Evolutionary conservation across 2,113 vertebrate genomes (phyloP).

Genomic region (Dromiciops gliroides): DNA sequence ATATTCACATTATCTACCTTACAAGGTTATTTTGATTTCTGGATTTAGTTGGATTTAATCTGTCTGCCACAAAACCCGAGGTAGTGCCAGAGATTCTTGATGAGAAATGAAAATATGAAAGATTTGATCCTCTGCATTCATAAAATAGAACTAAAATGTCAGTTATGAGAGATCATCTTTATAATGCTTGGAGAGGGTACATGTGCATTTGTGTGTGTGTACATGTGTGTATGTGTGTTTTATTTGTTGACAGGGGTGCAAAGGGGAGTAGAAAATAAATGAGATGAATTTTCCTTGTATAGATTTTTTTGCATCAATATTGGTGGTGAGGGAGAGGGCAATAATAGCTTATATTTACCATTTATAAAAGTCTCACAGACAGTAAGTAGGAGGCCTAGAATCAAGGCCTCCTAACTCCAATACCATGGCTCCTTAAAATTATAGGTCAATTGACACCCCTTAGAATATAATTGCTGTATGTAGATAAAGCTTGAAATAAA

Average conservation of each 20-base stretch:
- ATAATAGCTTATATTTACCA: not conserved
- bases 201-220: too few species aligned
- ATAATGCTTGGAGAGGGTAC: not conserved
- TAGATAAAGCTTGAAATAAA: not conserved
- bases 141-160: not conserved
- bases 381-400: not conserved
- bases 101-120: not conserved
- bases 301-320: not conserved
- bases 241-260: not conserved
- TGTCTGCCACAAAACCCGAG: not conserved
- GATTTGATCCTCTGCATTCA: not conserved
- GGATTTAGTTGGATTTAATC: not conserved
- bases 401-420: not conserved
- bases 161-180: not conserved
- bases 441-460: not conserved
- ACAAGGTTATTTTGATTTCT: not conserved
- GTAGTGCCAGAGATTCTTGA: not conserved
- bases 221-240: not conserved
- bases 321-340: too few species aligned
- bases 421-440: not conserved
- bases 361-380: not conserved
- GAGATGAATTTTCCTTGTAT: not conserved
- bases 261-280: not conserved
- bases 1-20: not conserved
- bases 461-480: not conserved